Conservation (phyloP, 2,888 invertebrate genomes). For the Xiphydria camelus region DNA sequence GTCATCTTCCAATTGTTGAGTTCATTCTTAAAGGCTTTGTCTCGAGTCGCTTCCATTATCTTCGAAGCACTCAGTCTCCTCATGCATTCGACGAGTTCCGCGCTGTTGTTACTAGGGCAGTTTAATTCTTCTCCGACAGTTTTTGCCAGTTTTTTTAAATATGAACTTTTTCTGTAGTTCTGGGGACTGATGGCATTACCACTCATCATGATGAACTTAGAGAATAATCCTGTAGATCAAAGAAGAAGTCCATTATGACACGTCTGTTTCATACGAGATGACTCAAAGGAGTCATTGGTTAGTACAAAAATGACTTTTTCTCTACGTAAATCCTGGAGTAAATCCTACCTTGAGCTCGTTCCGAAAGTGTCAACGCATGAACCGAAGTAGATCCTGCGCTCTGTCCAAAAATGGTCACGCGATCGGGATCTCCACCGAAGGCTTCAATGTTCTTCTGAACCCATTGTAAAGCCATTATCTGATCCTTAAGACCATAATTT, state of each 20-base stretch:
- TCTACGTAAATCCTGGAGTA: too few relatives aligned
- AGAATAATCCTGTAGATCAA: not conserved
- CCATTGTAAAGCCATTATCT: slow-evolving; percentile 4
- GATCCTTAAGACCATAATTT: slow-evolving; percentile 6
- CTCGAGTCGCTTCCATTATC: too few relatives aligned
- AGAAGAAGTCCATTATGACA: not conserved
- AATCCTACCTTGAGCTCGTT: slow-evolving; percentile 3
- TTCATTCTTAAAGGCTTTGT: too few relatives aligned
- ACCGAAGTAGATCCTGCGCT: not conserved
- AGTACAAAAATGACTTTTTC: too few relatives aligned
- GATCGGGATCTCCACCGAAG: slow-evolving; percentile 3
- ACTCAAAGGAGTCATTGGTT: too few relatives aligned
- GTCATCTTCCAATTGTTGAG: too few relatives aligned
- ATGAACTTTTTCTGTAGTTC: not conserved
- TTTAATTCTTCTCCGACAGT: too few relatives aligned
- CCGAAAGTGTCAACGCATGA: not conserved
- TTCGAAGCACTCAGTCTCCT: too few relatives aligned
- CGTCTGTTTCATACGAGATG: not conserved
- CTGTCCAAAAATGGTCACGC: slow-evolving; percentile 5
- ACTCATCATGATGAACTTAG: not conserved
- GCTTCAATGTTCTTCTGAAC: slow-evolving; percentile 2
- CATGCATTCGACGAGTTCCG: too few relatives aligned
- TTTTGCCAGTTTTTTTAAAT: too few relatives aligned
- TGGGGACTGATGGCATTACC: not conserved
- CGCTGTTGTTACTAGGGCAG: too few relatives aligned